phyloP scores from a whole-genome alignment of 1,140 invertebrate genomes.

The Meloidogyne exigua region DNA sequence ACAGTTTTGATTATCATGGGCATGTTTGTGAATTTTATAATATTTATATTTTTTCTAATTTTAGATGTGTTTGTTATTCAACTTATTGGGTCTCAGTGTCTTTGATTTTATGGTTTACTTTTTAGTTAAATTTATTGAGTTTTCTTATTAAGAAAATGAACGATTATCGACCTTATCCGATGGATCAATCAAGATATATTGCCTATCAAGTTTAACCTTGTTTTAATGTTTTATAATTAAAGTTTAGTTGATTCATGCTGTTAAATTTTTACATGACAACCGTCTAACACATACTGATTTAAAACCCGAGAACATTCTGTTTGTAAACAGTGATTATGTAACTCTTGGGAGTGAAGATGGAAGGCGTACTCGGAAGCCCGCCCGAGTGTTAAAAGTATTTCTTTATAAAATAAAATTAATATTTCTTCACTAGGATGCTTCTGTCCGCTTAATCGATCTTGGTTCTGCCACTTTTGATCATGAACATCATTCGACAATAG shows the following conservation, averaged over 20 bases:
- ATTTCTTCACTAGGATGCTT: too few relatives aligned
- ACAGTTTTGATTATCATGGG: conserved; percentile 90
- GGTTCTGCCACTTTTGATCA: conserved; percentile 99
- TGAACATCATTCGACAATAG: conserved; percentile 98
- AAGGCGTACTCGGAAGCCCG: conserved; percentile 23
- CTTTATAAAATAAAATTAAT: too few relatives aligned
- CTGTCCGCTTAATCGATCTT: conserved; percentile 95
- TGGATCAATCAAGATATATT: conserved; percentile 95
- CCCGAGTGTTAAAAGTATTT: not conserved
- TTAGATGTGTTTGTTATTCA: conserved; percentile 69
- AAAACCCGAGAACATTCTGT: conserved; percentile 98
- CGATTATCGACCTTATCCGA: conserved; percentile 92
- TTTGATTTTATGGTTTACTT: conserved; percentile 15
- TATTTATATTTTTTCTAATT: conserved; percentile 85
- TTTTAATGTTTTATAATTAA: too few relatives aligned
- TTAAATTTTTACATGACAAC: conserved; percentile 95
- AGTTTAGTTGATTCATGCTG: conserved; percentile 91
- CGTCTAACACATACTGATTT: conserved; percentile 97
- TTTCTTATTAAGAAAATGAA: conserved; percentile 85
- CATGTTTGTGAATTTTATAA: conserved; percentile 69
- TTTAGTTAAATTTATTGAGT: conserved; percentile 15
- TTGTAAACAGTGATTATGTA: conserved; percentile 72
- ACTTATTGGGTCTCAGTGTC: conserved; percentile 1
- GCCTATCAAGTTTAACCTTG: conserved; percentile 73
- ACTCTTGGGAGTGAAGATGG: conserved; percentile 22